Conservation (phyloP, 2,888 invertebrate species). For the Hypolimnas misippus region DNA sequence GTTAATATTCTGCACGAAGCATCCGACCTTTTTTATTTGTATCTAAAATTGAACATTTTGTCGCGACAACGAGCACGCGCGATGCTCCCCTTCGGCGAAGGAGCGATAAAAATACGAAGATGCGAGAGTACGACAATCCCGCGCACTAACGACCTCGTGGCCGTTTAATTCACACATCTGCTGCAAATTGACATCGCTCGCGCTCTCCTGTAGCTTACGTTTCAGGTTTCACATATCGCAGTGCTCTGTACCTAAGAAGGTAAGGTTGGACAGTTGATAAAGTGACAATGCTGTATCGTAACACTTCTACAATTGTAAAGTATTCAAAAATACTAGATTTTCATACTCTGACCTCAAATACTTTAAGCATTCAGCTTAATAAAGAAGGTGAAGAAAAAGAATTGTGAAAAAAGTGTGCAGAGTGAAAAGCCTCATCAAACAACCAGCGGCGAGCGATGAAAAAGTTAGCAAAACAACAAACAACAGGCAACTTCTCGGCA, state of each 20-base stretch:
- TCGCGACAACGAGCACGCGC: constrained; percentile 79
- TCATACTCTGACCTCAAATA: neutral
- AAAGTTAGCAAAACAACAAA: constrained; percentile 72
- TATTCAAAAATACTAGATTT: neutral
- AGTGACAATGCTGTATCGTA: too few relatives aligned
- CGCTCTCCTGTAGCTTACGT: constrained; percentile 21
- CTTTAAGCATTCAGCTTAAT: constrained; percentile 4
- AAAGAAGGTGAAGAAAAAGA: constrained; percentile 20
- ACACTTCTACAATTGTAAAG: neutral
- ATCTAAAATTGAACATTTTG: constrained; percentile 84
- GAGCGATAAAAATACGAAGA: constrained; percentile 77
- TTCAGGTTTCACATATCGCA: constrained; percentile 8
- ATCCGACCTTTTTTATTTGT: constrained; percentile 84
- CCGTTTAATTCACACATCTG: constrained; percentile 59
- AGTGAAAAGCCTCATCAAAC: constrained; percentile 63
- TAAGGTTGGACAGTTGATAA: too few relatives aligned
- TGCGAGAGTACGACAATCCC: constrained; percentile 62
- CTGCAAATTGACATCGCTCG: constrained; percentile 49
- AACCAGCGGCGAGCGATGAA: constrained; percentile 64
- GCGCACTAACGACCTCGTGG: constrained; percentile 64
- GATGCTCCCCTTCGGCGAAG: constrained; percentile 68
- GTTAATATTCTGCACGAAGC: constrained; percentile 82
- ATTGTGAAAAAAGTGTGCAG: constrained; percentile 44
- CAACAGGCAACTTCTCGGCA: constrained; percentile 61
- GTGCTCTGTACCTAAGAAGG: neutral